These are phyloP conservation scores for Aphelocoma californica DNA, from an alignment of 2,797 vertebrate species.

Conservation along the genomic window DNA sequence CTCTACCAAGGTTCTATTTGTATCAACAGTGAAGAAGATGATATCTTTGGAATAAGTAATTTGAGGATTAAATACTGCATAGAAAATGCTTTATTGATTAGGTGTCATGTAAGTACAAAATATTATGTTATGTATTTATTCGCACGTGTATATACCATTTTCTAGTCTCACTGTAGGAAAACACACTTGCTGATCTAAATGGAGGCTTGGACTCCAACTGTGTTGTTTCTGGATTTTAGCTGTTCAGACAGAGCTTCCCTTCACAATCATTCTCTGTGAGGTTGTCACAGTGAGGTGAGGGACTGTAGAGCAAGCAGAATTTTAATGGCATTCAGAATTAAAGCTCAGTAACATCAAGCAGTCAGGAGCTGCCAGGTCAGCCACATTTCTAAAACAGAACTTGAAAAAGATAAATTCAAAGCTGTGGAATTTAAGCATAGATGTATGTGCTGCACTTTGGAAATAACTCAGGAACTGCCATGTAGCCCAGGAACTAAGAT, in stretches of 20 bases:
- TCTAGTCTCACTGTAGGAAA: background rate
- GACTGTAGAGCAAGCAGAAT: conserved; percentile 33
- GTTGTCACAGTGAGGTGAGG: conserved; percentile 2
- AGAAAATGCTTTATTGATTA: background rate
- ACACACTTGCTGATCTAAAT: background rate
- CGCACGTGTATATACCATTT: background rate
- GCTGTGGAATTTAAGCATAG: conserved; percentile 30
- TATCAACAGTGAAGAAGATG: background rate
- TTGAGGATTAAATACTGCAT: background rate
- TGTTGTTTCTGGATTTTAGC: background rate
- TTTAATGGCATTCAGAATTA: conserved; percentile 61
- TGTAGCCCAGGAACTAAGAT: background rate
- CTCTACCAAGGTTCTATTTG: background rate
- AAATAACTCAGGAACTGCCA: conserved; percentile 7
- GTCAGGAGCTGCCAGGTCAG: conserved; percentile 48
- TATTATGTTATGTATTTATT: background rate
- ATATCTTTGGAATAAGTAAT: background rate
- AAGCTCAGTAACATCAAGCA: conserved; percentile 49
- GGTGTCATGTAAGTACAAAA: background rate
- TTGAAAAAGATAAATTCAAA: conserved; percentile 59
- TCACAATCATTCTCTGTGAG: background rate
- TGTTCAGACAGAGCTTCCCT: background rate
- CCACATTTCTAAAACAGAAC: conserved; percentile 42
- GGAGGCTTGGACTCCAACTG: background rate
- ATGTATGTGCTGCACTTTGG: background rate